Evolutionary conservation across 23 tunicate species (phyloP).

Genomic region (Phallusia fumigata): DNA sequence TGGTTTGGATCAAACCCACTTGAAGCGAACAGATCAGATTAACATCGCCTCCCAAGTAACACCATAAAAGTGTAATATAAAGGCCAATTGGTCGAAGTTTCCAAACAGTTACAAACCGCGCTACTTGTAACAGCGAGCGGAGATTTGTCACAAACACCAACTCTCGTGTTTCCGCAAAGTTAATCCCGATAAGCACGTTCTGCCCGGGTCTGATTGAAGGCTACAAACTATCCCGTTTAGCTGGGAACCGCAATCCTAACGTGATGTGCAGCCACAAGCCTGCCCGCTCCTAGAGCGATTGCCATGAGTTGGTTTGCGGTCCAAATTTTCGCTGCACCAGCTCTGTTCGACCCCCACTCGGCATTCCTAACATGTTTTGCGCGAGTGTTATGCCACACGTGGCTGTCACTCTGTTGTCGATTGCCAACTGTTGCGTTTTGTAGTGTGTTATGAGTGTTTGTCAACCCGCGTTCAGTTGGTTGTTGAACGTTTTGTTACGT

Average conservation of each 20-base stretch:
- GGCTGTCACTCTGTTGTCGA: too few species aligned
- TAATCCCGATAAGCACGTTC: background rate
- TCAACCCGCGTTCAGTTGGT: too few species aligned
- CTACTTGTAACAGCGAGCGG: background rate
- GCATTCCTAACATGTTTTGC: background rate
- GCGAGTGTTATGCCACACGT: too few species aligned
- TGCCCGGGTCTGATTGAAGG: background rate
- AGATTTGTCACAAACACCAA: background rate
- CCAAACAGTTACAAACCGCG: background rate
- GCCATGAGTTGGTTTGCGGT: too few species aligned
- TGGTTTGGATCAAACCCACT: too few species aligned
- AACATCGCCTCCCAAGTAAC: background rate
- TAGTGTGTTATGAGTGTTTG: too few species aligned
- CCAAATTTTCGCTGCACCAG: background rate
- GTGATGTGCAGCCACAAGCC: too few species aligned
- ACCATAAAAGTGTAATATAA: too few species aligned
- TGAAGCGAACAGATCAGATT: too few species aligned
- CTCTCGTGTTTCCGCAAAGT: background rate
- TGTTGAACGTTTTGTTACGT: too few species aligned
- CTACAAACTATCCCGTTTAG: background rate
- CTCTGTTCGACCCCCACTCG: background rate
- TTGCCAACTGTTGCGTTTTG: too few species aligned
- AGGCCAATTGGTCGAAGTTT: background rate
- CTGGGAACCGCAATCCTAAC: background rate
- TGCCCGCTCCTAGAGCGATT: too few species aligned